Evolutionary conservation across 2,888 invertebrate genomes (phyloP).

Genomic region (Limenitis arthemis): DNA sequence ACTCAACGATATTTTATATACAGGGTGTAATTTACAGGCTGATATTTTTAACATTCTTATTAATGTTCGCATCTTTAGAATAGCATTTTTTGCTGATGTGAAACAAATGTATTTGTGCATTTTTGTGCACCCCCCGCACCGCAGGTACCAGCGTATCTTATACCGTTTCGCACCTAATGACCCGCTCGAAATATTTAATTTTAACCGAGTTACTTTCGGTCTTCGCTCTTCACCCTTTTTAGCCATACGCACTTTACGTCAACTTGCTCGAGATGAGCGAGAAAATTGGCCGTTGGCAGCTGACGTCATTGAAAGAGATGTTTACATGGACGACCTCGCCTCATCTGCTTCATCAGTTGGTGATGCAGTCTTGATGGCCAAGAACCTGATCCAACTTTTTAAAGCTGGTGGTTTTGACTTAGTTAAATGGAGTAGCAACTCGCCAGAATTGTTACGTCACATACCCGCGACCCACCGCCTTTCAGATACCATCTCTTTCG

Average conservation of each 20-base stretch:
- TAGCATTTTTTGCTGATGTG: slow-evolving; percentile 10
- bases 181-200: slow-evolving; percentile 7
- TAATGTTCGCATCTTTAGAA: slow-evolving; percentile 1
- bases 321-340: slow-evolving; percentile 19
- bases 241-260: slow-evolving; percentile 14
- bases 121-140: slow-evolving; percentile 5
- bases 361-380: slow-evolving; percentile 7
- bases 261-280: slow-evolving; percentile 10
- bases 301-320: slow-evolving; percentile 14
- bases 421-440: slow-evolving; percentile 18
- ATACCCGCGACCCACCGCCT: slow-evolving; percentile 12
- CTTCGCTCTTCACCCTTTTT: slow-evolving; percentile 14
- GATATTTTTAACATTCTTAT: slow-evolving; percentile 16
- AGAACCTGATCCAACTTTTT: slow-evolving; percentile 10
- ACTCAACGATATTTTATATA: slow-evolving; percentile 13
- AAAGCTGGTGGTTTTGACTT: slow-evolving; percentile 17
- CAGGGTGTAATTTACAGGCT: slow-evolving; percentile 6
- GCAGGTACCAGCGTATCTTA: slow-evolving; percentile 14
- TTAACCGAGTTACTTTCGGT: slow-evolving; percentile 19
- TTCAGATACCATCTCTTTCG: slow-evolving; percentile 3
- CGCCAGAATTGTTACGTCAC: slow-evolving; percentile 6
- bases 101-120: slow-evolving; percentile 12
- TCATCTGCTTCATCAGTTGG: slow-evolving; percentile 6
- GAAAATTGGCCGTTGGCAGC: slow-evolving; percentile 6
- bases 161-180: slow-evolving; percentile 11